Evolutionary conservation across 2,888 invertebrate species (phyloP).

Genomic region (Chironomus tentans): DNA sequence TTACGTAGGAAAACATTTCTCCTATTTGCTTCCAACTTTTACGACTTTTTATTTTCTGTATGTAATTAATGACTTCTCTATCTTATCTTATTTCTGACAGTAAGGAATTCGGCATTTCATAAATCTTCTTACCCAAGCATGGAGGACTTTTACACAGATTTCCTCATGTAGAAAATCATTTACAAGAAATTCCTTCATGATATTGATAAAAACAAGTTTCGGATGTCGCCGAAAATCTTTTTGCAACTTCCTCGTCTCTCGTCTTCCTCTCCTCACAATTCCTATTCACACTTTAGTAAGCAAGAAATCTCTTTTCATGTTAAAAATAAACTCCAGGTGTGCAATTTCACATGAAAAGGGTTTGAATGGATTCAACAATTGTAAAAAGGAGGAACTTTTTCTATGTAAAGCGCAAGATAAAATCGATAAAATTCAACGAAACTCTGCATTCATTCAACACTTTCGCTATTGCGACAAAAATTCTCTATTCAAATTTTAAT

Average conservation of each 20-base stretch:
- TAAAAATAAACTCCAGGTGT: background rate
- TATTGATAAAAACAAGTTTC: background rate
- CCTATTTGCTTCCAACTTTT: background rate
- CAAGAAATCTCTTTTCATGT: background rate
- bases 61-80: background rate
- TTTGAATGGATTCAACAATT: background rate
- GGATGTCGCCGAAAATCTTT: background rate
- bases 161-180: background rate
- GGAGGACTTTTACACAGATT: background rate
- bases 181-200: background rate
- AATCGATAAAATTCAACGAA: no score
- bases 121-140: background rate
- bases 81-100: background rate
- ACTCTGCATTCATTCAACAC: no score
- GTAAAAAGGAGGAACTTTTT: background rate
- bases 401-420: no score
- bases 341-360: background rate
- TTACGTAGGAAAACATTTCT: background rate
- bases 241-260: background rate
- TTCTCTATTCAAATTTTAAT: no score
- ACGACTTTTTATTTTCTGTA: background rate
- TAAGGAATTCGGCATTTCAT: background rate
- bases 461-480: no score
- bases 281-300: background rate
- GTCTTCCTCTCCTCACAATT: background rate